Conservation (phyloP, 2,113 vertebrate species). For the Podarcis raffonei region DNA sequence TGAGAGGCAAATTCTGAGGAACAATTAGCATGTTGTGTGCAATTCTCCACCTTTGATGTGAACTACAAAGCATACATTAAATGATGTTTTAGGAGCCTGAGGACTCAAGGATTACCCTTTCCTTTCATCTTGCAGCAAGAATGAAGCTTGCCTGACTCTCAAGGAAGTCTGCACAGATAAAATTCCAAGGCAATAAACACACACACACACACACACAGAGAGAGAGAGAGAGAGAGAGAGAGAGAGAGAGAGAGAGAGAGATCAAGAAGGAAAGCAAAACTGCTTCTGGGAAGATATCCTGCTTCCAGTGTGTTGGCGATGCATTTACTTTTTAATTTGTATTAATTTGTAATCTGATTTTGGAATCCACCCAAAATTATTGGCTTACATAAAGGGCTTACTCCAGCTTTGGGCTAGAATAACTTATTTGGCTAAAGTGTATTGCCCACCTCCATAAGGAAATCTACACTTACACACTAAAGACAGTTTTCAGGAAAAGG, state of each 20-base stretch:
- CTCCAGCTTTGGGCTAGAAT: not conserved
- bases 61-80: not conserved
- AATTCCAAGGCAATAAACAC: slow-evolving; percentile 12
- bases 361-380: not conserved
- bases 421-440: not conserved
- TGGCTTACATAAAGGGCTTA: not conserved
- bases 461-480: not conserved
- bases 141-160: not conserved
- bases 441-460: not conserved
- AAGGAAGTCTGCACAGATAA: slow-evolving; percentile 2
- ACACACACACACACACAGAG: not conserved
- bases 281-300: not conserved
- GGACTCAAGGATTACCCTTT: not conserved
- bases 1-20: not conserved
- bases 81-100: slow-evolving; percentile 4
- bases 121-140: slow-evolving; percentile 20
- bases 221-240: not conserved
- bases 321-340: not conserved
- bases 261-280: not conserved
- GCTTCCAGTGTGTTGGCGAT: not conserved
- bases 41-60: not conserved
- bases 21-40: not conserved
- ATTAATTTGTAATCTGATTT: slow-evolving; percentile 1
- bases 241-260: not conserved
- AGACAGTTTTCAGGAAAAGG: not conserved